Evolutionary conservation across 1,140 invertebrate species (phyloP).

Genomic region (Acyrthosiphon pisum): DNA sequence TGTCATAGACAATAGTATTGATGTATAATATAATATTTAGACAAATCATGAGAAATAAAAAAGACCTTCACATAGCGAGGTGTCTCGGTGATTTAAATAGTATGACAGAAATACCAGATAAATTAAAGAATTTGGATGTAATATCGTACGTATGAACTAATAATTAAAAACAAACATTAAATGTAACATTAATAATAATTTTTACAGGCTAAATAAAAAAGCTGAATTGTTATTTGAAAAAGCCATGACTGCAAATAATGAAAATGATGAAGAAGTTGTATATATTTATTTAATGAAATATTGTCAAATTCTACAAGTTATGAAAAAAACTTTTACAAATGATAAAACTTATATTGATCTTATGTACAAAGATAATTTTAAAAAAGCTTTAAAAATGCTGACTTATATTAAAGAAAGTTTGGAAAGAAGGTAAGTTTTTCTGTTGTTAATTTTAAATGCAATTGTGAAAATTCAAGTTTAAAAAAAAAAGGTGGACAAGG

Average conservation of each 20-base stretch:
- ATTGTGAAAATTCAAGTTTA: too few relatives aligned
- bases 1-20: not conserved
- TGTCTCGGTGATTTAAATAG: not conserved
- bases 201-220: not conserved
- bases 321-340: slow-evolving; percentile 3
- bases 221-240: not conserved
- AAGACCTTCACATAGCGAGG: not conserved
- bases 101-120: not conserved
- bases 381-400: slow-evolving; percentile 16
- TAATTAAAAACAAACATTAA: not conserved
- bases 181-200: not conserved
- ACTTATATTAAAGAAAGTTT: slow-evolving; percentile 25
- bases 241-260: slow-evolving; percentile 1
- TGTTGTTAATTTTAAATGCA: not conserved
- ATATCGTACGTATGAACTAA: not conserved
- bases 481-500: not conserved
- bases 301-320: slow-evolving; percentile 39
- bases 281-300: slow-evolving; percentile 55
- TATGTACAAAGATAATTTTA: slow-evolving; percentile 30
- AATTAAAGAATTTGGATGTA: not conserved
- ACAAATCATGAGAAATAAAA: slow-evolving; percentile 46
- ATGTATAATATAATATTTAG: not conserved
- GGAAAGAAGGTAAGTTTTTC: slow-evolving; percentile 12
- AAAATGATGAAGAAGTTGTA: slow-evolving; percentile 48
- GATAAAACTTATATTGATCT: not conserved